phyloP scores from a whole-genome alignment of 1,140 invertebrate species.

The Alviniconcha marisindica region DNA sequence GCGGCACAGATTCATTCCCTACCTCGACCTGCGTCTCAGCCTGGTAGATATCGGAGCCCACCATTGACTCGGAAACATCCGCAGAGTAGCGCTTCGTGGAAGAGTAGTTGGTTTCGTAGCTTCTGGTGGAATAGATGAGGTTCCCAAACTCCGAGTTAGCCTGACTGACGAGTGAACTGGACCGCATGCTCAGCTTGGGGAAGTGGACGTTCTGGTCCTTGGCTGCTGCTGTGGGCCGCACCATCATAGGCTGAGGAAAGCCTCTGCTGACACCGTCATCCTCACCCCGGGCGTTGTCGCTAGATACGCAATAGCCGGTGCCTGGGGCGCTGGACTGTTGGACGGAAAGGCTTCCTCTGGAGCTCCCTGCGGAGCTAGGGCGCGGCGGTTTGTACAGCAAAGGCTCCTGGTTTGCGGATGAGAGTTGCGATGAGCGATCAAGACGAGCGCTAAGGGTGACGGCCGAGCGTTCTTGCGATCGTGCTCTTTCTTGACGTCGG shows the following conservation, averaged over 20 bases:
- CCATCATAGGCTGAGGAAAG: neutral
- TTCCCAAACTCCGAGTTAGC: constrained; percentile 14
- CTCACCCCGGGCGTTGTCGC: neutral
- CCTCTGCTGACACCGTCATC: neutral
- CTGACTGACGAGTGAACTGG: constrained; percentile 9
- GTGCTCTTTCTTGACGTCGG: neutral
- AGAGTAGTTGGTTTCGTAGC: constrained; percentile 22
- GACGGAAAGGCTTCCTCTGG: constrained; percentile 8
- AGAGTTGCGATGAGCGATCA: too few species aligned
- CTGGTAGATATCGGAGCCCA: neutral
- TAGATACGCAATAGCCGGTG: neutral
- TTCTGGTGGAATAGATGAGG: constrained; percentile 9
- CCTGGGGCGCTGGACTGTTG: neutral
- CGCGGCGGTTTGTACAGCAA: constrained; percentile 1
- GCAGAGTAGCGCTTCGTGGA: neutral
- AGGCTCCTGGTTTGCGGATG: neutral
- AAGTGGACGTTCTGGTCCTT: constrained; percentile 13
- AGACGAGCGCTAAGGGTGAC: constrained; percentile 4
- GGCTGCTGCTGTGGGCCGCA: neutral
- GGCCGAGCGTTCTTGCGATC: neutral
- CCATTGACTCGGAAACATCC: neutral
- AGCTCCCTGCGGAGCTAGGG: neutral
- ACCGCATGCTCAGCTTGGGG: neutral
- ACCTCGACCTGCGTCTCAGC: neutral
- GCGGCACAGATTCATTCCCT: neutral